A percentile compares a stretch with the other conserved stretches of the same genome.
Evolutionary conservation across 2,797 vertebrate species (phyloP).

Genomic region (Fistularia commersonii): DNA sequence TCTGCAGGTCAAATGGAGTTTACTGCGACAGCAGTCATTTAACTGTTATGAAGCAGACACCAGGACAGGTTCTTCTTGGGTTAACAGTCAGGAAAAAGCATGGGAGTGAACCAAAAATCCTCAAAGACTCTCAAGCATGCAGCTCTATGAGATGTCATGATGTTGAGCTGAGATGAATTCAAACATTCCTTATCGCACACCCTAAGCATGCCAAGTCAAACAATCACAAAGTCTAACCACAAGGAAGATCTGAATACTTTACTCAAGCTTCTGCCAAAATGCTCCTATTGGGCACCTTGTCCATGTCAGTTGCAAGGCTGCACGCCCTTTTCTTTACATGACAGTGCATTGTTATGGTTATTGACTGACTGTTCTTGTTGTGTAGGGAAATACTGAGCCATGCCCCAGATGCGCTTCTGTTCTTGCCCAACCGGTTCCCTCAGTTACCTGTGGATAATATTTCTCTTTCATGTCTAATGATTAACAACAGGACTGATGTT

Average conservation of each 20-base stretch:
- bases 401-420: constrained; percentile 15
- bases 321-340: neutral
- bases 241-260: constrained; percentile 10
- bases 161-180: constrained; percentile 24
- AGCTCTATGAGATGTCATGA: constrained; percentile 26
- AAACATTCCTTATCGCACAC: constrained; percentile 39
- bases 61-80: constrained; percentile 16
- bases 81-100: constrained; percentile 38
- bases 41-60: constrained; percentile 15
- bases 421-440: constrained; percentile 60
- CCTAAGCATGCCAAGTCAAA: constrained; percentile 47
- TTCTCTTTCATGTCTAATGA: constrained; percentile 45
- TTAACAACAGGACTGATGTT: constrained; percentile 39
- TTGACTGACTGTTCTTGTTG: constrained; percentile 24
- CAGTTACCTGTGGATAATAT: constrained; percentile 24
- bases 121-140: constrained; percentile 25
- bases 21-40: constrained; percentile 18
- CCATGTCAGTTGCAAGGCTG: neutral
- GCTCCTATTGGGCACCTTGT: neutral
- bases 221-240: constrained; percentile 18
- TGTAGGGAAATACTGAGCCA: constrained; percentile 22
- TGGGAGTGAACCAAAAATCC: constrained; percentile 62
- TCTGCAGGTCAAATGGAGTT: constrained; percentile 24
- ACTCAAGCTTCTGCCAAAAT: constrained; percentile 1
- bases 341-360: constrained; percentile 12